A percentile compares a stretch with the other conserved stretches of the same genome.
phyloP scores from a whole-genome alignment of 1,140 invertebrate genomes.

The Eumeta japonica region DNA sequence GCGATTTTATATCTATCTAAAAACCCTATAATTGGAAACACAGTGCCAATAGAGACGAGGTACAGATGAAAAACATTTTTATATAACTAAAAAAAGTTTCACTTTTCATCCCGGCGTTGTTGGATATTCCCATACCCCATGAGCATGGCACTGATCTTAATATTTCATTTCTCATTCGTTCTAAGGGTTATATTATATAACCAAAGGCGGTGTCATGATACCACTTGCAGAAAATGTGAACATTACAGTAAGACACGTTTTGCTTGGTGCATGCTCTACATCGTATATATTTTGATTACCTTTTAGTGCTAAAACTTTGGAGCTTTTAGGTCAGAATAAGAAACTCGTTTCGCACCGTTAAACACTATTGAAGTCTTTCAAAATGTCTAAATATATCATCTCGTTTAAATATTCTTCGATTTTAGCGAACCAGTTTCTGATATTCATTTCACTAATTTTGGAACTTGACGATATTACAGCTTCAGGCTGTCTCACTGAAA shows the following conservation, averaged over 20 bases:
- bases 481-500: slow-evolving; percentile 12
- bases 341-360: slow-evolving; percentile 38
- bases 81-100: slow-evolving; percentile 32
- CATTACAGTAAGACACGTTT: slow-evolving; percentile 26
- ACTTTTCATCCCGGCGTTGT: slow-evolving; percentile 35
- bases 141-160: slow-evolving; percentile 16
- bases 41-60: slow-evolving; percentile 16
- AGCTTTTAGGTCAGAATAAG: slow-evolving; percentile 25
- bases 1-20: slow-evolving; percentile 37
- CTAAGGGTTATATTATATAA: slow-evolving; percentile 26
- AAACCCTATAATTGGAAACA: slow-evolving; percentile 32
- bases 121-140: slow-evolving; percentile 26
- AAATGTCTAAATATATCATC: slow-evolving; percentile 17
- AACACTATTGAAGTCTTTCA: slow-evolving; percentile 29
- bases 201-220: slow-evolving; percentile 16
- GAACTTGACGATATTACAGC: slow-evolving; percentile 18
- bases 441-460: slow-evolving; percentile 22
- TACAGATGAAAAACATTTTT: slow-evolving; percentile 23
- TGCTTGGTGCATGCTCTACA: slow-evolving; percentile 21
- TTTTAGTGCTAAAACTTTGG: slow-evolving; percentile 23
- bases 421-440: slow-evolving; percentile 30
- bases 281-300: slow-evolving; percentile 29
- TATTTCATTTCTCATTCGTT: slow-evolving; percentile 18
- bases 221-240: slow-evolving; percentile 24
- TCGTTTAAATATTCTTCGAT: slow-evolving; percentile 23